Base-by-base conservation (phyloP, 2,888 invertebrate species). In the Archips xylosteana region DNA sequence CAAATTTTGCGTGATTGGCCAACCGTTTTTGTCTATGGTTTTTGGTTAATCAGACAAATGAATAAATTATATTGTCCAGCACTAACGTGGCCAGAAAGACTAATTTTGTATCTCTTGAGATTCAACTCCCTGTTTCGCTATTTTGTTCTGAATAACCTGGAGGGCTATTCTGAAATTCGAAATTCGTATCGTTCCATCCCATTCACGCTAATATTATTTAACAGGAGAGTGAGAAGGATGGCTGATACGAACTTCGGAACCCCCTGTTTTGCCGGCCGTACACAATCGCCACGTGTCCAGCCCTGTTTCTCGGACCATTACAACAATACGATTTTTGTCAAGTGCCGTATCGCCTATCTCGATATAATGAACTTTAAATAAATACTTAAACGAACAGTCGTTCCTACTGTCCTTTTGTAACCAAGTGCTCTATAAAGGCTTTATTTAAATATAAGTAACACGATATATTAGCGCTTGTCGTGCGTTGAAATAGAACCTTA, bases 281-380 rank as follows among this genome's bases (percentile, higher is more conserved):
- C 80, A 54, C 15, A 47, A 47, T 49, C 42, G 67, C 76, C 80
- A 80, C 80, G 80, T 78, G 80, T 76, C 75, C 75, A 49, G 39
- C 12, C 63, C 49, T 68, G 59, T 47, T 70, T 63, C 70, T 59
- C 71, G 68, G 42, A 5, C 59, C 57, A 34, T 64, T 73, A 49
- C 34, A 32, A 57, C 5, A 63, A 65, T 63, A 51, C 54, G 80
- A 85, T 84, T 85, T 85, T 84, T 83, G 85, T 81, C 79, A 78
- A 80, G 74, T 76, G 71, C 75, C 78, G 77, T 75, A 67, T 71
- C 71, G 34, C 59, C 68, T 71, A 75, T 75, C 71, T 71, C 39
- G 47, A 64, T 69, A 75, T 75, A 76, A 76, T 76, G 67, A 62
- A 74, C 72, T 51, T 61, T 76, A 76, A 59, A 65, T 74, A 13